A percentile compares a stretch with the other conserved stretches of the same genome.
Conservation (phyloP, 2,797 vertebrate genomes). For the Ficedula albicollis region DNA sequence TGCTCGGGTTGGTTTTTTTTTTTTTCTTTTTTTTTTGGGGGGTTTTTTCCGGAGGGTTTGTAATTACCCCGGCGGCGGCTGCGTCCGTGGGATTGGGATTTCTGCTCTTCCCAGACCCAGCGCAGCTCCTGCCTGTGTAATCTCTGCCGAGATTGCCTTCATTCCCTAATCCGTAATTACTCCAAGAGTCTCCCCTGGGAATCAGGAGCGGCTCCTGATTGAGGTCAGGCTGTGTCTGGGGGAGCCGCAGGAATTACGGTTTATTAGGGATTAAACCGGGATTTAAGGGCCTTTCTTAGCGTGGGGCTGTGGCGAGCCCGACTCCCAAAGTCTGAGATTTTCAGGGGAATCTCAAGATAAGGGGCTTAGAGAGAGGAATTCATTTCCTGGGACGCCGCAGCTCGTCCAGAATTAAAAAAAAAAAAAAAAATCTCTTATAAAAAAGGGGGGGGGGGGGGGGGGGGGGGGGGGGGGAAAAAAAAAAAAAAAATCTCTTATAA, state of each 20-base stretch:
- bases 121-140: not conserved
- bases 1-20: not conserved
- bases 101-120: not conserved
- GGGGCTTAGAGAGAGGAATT: conserved; percentile 38
- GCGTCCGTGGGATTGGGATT: not conserved
- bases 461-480: no score
- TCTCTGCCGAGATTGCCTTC: not conserved
- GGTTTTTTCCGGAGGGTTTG: conserved; percentile 35
- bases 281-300: conserved; percentile 14
- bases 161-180: not conserved
- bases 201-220: not conserved
- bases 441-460: no score
- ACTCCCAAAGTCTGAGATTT: not conserved
- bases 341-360: conserved; percentile 9
- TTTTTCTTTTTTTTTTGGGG: no score
- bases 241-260: not conserved
- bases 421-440: not conserved
- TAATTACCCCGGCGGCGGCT: not conserved
- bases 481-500: conserved; percentile 32
- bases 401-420: conserved; percentile 8
- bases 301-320: not conserved
- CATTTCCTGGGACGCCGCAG: not conserved
- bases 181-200: not conserved
- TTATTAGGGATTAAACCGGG: conserved; percentile 28
- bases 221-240: conserved; percentile 35